Percentiles rank a stretch among this genome's conserved stretches.
Conservation (phyloP, 1,140 invertebrate species). For the Lepidurus packardi region DNA sequence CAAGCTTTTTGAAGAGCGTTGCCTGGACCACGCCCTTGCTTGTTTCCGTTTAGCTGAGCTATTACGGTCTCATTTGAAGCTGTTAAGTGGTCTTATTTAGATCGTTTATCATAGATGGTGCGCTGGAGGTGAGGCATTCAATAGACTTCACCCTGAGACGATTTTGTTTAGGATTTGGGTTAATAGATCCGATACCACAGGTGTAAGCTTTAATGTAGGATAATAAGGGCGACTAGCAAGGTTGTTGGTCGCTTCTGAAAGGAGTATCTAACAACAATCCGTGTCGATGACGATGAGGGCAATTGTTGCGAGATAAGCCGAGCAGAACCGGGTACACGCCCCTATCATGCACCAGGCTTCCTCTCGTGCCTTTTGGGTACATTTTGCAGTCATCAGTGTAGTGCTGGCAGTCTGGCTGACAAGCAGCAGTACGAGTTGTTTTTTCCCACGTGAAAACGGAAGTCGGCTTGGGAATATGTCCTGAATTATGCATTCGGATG, state of each 20-base stretch:
- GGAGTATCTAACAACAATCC: not conserved
- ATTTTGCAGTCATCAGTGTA: not conserved
- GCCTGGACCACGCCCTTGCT: not conserved
- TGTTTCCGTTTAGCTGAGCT: not conserved
- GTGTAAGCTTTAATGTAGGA: not conserved
- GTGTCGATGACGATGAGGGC: slow-evolving; percentile 16
- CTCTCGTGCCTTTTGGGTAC: not conserved
- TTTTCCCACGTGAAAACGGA: not conserved
- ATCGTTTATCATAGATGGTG: not conserved
- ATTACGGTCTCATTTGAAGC: not conserved
- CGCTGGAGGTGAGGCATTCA: not conserved
- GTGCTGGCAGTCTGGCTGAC: not conserved
- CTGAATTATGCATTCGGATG: slow-evolving; percentile 13
- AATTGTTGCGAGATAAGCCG: not conserved
- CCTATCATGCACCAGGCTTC: not conserved
- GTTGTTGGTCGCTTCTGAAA: not conserved
- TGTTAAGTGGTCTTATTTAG: not conserved
- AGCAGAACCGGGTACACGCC: slow-evolving; percentile 17
- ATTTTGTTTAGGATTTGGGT: not conserved
- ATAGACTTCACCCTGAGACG: not conserved
- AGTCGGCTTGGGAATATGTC: not conserved
- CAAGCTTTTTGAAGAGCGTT: not conserved
- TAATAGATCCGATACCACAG: not conserved
- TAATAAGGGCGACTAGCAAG: not conserved
- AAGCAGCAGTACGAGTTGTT: not conserved